Evolutionary conservation across 2,797 vertebrate species (phyloP), one percentile per base, ranked within the genome.

Genomic region (Clarias fuscus): DNA sequence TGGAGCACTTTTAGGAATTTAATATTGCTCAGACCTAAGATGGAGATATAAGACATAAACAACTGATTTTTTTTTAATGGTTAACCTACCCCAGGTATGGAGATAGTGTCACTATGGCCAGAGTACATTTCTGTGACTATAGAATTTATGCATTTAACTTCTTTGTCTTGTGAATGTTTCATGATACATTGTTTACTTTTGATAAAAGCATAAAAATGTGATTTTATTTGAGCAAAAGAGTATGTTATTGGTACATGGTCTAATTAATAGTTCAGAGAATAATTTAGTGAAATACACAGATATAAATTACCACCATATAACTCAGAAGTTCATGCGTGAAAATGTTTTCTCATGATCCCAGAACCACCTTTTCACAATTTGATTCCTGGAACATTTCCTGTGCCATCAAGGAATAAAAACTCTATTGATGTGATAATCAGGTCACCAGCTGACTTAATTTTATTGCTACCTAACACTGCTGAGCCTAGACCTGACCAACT

Each of bases 1-100:
- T 90, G 92, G 88, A 98, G 91, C 84, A 93, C 94, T 90, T 94
- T 91, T 80, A 98, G 89, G 7, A 93, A 95, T 1, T 85, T 67
- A 2, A 92, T 83, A 10, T 88, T 91, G 71, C 89, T 87, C 84
- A 96, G 82, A 22, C 95, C 94, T 95, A 86, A 83, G 13, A 71
- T 82, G 24, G 24, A 48, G 20, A 33, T 2, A n/a, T 17, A 2
- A 62, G 8, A 59, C 1, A 48, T 30, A 27, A 48, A 83, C 10
- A 59, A 71, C n/a, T 43, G 24, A 14, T n/a, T 68, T 56, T 67
- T n/a, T 20, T 27, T 2, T 37, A 33, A 65, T 86, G 22, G 27
- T 56, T 75, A 75, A 10, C 43, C 18, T 81, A 65, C 37, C 7
- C 11, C 53, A 70, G 48, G 48, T 17, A 0, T 61, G 8, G 65